Evolutionary conservation across 2,888 invertebrate species (phyloP), one percentile per base, ranked within the genome.

Genomic region (Chloromyia formosa): DNA sequence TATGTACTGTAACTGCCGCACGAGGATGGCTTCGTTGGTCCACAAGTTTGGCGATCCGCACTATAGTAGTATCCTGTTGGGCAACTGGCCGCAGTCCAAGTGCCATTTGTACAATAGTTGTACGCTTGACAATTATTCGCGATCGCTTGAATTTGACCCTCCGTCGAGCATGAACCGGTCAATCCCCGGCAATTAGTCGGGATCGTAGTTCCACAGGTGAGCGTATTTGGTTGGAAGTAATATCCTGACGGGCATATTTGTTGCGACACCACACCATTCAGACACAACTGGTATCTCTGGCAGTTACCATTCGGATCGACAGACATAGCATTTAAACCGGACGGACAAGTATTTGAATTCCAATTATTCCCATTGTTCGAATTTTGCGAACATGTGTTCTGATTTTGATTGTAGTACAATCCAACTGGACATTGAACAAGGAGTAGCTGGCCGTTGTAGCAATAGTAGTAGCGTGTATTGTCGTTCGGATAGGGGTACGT

Each of bases 191-290:
- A 71, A n/a, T 20, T n/a, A 10, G 56, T 1, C 12, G 58, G 71
- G 9, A 12, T 1, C 9, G 16, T 58, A 3, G 71, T 18, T 12
- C 18, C 40, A n/a, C 71, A 71, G 12, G 10, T 56, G 1, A 12
- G 14, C 7, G 20, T 23, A 4, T 4, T 10, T 9, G 35, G 18
- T 5, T 71, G 20, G 71, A 56, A 71, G 20, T 56, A 71, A 14
- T 16, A 40, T 12, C 71, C 71, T 7, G 7, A 40, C 14, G 71
- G 71, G 40, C 71, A 71, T 7, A 40, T 4, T 71, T 71, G 56
- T 16, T 12, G 16, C 14, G 14, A 40, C 4, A 58, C 18, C 7
- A 12, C 16, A 40, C 71, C 71, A 40, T 71, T 58, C 22, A 42
- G 3, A 18, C 71, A 71, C 16, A 56, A 12, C n/a, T 20, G 40